Conservation (phyloP, 2,797 vertebrate species). For the Muscicapa comitata region DNA sequence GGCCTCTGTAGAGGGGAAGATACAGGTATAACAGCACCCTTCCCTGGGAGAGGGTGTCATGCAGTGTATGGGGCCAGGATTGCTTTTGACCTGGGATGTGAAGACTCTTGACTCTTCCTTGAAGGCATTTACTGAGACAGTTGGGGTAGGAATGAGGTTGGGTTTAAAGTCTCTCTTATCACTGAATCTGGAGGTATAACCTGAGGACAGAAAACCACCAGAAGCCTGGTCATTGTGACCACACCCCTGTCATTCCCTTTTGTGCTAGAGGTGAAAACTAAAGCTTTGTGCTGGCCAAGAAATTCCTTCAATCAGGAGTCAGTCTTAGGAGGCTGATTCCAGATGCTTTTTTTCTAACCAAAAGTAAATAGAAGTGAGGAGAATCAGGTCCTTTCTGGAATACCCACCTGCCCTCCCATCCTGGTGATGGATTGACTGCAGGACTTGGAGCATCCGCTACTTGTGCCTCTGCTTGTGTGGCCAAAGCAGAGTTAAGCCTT, state of each 20-base stretch:
- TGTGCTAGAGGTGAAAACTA: background rate
- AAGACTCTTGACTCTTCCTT: background rate
- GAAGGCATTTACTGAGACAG: background rate
- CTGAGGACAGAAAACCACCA: background rate
- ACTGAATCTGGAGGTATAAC: background rate
- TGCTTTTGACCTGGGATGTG: background rate
- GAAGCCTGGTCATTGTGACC: background rate
- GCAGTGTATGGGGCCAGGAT: background rate
- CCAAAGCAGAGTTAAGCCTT: conserved; percentile 41
- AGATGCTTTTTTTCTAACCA: background rate
- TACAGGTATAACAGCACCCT: accelerated
- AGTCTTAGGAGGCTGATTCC: background rate
- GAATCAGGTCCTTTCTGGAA: background rate
- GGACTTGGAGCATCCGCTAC: background rate
- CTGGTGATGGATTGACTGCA: background rate
- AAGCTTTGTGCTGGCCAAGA: background rate
- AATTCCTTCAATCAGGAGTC: background rate
- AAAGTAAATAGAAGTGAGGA: background rate
- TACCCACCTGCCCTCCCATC: background rate
- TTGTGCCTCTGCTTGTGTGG: background rate
- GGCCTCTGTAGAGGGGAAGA: background rate
- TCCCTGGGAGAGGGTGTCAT: background rate
- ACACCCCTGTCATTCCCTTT: background rate
- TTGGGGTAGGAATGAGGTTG: background rate
- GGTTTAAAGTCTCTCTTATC: background rate